Base-by-base conservation (phyloP, 2,888 invertebrate genomes). In the Charanyca ferruginea region DNA sequence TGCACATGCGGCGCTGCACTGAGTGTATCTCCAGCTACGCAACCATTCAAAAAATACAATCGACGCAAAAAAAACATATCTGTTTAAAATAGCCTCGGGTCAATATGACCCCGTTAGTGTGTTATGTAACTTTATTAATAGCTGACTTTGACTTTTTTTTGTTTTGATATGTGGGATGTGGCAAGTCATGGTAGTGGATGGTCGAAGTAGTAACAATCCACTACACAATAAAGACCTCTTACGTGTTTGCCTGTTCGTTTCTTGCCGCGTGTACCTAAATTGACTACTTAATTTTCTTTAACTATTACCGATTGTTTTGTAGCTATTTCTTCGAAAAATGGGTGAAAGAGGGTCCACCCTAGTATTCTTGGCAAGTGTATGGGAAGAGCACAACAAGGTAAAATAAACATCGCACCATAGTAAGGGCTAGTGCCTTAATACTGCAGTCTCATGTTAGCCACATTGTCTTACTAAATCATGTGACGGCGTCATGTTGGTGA, bases 341-440 rank as follows among this genome's bases (percentile, higher is more conserved):
- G 94, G 94, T 89, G 95, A 95, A 92, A 95, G 94, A 90, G 95
- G 95, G 90, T 95, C 95, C 87, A 87, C 92, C 74, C 91, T 95
- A 89, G 93, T 93, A 89, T 93, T 91, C 87, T 91, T 94, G 91
- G 90, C 91, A 88, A 93, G 90, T 90, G 86, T 94, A 77, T 90
- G 91, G 94, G 93, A 94, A 77, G 74, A 85, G 58, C 89, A 88
- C 77, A 84, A 87, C 71, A 88, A 94, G 94, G 94, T 95, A 94
- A 93, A 81, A 83, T 70, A 55, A 55, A 49, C 49, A 45, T 78
- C 66, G 73, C 77, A 75, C 73, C 65, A 71, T 65, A 73, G 77
- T 84, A 83, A 86, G 84, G 81, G 81, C 85, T 86, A 85, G 73
- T 77, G 77, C 72, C 82, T 77, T 80, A 73, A 54, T 67, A 76